phyloP scores from a whole-genome alignment of 2,888 invertebrate genomes.

The Folsomia candida region DNA sequence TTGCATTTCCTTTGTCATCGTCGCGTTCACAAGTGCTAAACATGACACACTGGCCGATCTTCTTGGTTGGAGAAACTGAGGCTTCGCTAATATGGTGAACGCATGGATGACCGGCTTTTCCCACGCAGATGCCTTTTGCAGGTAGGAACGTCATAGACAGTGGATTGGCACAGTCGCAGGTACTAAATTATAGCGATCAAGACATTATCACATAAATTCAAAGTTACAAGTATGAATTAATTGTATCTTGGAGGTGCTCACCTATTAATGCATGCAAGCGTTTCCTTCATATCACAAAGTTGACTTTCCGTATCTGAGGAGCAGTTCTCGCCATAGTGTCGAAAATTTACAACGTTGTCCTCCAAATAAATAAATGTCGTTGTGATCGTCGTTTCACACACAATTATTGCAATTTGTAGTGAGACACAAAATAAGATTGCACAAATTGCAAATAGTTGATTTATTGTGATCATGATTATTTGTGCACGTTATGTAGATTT shows the following conservation, averaged over 20 bases:
- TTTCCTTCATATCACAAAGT: constrained; percentile 34
- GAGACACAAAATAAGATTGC: too few species aligned
- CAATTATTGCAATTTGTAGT: too few species aligned
- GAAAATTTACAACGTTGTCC: too few species aligned
- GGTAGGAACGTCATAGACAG: constrained; percentile 32
- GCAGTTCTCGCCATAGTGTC: constrained; percentile 15
- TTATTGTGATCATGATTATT: too few species aligned
- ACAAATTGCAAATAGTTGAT: too few species aligned
- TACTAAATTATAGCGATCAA: too few species aligned
- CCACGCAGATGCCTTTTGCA: constrained; percentile 32
- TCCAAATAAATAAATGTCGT: too few species aligned
- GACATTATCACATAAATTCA: too few species aligned
- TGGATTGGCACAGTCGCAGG: constrained; percentile 37
- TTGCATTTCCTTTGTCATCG: constrained; percentile 1
- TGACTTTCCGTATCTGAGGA: constrained; percentile 8
- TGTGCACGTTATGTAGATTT: too few species aligned
- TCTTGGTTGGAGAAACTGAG: constrained; percentile 19
- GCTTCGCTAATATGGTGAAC: constrained; percentile 32
- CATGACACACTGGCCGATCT: constrained; percentile 27
- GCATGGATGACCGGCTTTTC: constrained; percentile 31
- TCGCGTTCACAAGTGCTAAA: constrained; percentile 34
- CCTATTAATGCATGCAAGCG: constrained; percentile 9
- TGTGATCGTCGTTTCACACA: too few species aligned
- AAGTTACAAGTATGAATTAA: too few species aligned
- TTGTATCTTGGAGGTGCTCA: too few species aligned